Base-by-base conservation (phyloP, 1,140 invertebrate genomes). In the Lamellibrachia luymesi region DNA sequence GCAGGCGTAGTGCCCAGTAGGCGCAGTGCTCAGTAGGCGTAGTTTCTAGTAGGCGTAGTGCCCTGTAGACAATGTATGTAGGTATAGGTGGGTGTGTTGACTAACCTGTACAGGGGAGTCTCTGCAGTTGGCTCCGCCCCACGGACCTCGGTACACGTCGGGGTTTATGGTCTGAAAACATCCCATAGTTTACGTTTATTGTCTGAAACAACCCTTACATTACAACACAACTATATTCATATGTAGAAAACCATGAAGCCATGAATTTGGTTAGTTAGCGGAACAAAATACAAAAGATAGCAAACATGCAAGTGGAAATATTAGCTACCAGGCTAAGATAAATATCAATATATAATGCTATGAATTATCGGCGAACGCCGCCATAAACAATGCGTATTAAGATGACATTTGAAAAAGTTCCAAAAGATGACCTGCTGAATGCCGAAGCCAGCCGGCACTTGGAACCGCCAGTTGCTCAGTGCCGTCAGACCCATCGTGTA, bases 91-190 rank as follows among this genome's bases (percentile, higher is more conserved):
- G 13, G 5, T 80, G 5, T 80, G 64, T 10, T 80, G 5, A 80
- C 91, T n/a, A 93, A 96, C 97, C 96, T 99, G 98, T 8, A 98
- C 97, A 0, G 98, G 97, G 6, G 98, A 99, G 95, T 99, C 99
- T 90, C 99, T 94, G 95, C 99, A 99, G 50, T 97, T 96, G 7
- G 97, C 96, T 0, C 99, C 98, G 89, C 98, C 98, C 98, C 98
- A 99, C 4, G 98, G 95, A 1, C 99, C 99, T 95, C 97, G 96
- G 95, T 98, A 99, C 0, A 98, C 98, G 96, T 99, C 98, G 27
- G 99, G 98, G 96, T 98, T 98, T 97, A 98, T 98, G 0, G 97
- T 97, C 97, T 98, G 90, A 38, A 80, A 80, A 80, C 64, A 80
- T 7, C 13, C 6, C 64, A 22, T 17, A 17, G 0, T 4, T 8